Evolutionary conservation across 2,888 invertebrate species (phyloP).

Genomic region (Sphaerophoria taeniata): DNA sequence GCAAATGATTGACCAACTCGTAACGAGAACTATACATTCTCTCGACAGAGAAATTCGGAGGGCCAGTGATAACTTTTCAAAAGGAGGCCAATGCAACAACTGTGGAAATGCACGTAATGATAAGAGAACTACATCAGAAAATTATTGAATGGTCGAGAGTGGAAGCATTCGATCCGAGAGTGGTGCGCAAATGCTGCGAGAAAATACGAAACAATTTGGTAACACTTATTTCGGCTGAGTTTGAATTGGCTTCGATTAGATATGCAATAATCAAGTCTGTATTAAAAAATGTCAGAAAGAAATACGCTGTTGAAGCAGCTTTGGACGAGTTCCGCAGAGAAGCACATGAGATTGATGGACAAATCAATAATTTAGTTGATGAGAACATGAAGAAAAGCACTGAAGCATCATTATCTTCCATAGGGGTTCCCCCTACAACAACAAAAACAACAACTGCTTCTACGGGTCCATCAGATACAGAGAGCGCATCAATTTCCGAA

Average conservation of each 20-base stretch:
- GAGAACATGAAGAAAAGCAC: slow-evolving; percentile 36
- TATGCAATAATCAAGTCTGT: slow-evolving; percentile 17
- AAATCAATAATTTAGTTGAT: slow-evolving; percentile 20
- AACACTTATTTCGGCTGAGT: slow-evolving; percentile 25
- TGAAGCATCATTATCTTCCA: too few species aligned
- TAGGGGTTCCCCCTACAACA: too few species aligned
- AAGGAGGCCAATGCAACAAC: slow-evolving; percentile 35
- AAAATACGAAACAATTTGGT: neutral
- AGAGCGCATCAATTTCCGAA: neutral
- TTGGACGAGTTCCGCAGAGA: slow-evolving; percentile 27
- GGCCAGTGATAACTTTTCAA: slow-evolving; percentile 21
- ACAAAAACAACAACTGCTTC: neutral
- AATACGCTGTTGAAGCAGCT: neutral
- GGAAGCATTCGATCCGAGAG: slow-evolving; percentile 8
- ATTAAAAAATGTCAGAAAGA: slow-evolving; percentile 2
- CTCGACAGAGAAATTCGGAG: slow-evolving; percentile 27
- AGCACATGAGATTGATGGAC: neutral
- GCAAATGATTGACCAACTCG: slow-evolving; percentile 36
- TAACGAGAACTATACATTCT: slow-evolving; percentile 18
- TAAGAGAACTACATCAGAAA: slow-evolving; percentile 31
- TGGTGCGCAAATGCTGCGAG: neutral
- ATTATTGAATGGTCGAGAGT: slow-evolving; percentile 21
- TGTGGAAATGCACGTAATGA: slow-evolving; percentile 31
- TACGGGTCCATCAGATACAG: neutral
- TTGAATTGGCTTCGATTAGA: slow-evolving; percentile 3